Base-by-base conservation (phyloP, 2,113 vertebrate species). In the Protobothrops mucrosquamatus region DNA sequence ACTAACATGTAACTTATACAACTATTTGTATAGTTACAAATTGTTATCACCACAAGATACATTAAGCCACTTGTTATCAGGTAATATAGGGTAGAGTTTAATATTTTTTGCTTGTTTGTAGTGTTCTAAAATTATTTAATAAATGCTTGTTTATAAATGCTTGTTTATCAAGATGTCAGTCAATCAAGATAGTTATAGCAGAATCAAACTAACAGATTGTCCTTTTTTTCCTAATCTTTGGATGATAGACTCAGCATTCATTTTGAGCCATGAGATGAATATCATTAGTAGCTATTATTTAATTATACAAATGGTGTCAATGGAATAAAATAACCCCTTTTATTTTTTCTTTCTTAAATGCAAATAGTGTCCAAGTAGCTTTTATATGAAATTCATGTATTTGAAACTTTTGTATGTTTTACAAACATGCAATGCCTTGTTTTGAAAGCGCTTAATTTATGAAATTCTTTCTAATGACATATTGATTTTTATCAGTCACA, bases 401-500 rank as follows among this genome's bases (percentile, higher is more conserved):
- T 51, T 43, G 54, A 23, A 57, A 89, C 20, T 48, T 56, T 59
- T 52, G 81, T 22, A 52, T 29, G 74, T 87, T 86, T 81, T 39
- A 26, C 81, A 86, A 59, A 43, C 69, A 92, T 5, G 20, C 4
- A 56, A 87, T 61, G 9, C 22, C 46, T 26, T 59, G 2, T 90
- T 90, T 85, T 95, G 94, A 97, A 96, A 96, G 61, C 95, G 86
- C 90, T 93, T 92, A 43, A 95, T 97, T 97, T 97, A 94, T 88
- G 94, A 97, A 96, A 97, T 97, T 96, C 96, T 97, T 97, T 90
- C 97, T 97, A 98, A 98, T 98, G 97, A 96, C 97, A 95, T 97
- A 98, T 98, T 97, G 98, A 98, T 98, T 98, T 97, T 97, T 95
- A 98, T 97, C 96, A 91, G 94, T 96, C 96, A 81, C 96, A 97